phyloP scores from a whole-genome alignment of 2,113 vertebrate genomes.

The Colinus virginianus region DNA sequence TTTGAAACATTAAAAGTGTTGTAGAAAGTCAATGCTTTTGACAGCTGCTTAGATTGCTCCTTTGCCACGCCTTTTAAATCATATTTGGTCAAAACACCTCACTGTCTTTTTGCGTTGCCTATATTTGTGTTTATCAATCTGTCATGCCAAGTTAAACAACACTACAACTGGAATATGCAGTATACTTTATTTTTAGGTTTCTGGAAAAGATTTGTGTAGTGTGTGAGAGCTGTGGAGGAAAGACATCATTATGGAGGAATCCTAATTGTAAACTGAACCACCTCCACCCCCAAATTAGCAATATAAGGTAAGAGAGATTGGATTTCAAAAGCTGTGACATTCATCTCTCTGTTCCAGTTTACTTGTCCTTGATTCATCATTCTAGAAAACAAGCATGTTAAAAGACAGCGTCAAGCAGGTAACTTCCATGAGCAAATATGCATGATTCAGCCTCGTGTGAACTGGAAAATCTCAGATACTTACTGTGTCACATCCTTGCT shows the following conservation, averaged over 20 bases:
- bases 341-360: not conserved
- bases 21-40: not conserved
- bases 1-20: not conserved
- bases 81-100: slow-evolving; percentile 7
- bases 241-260: slow-evolving; percentile 39
- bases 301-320: not conserved
- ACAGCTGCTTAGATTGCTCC: not conserved
- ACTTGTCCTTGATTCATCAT: slow-evolving; percentile 26
- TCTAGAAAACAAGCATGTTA: not conserved
- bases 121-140: slow-evolving; percentile 37
- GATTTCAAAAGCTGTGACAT: slow-evolving; percentile 34
- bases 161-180: slow-evolving; percentile 6
- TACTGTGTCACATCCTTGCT: not conserved
- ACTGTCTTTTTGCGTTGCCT: slow-evolving; percentile 3
- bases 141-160: slow-evolving; percentile 11
- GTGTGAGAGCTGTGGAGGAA: not conserved
- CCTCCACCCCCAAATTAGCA: slow-evolving; percentile 10
- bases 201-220: not conserved
- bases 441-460: not conserved
- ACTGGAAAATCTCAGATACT: not conserved
- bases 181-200: slow-evolving; percentile 60
- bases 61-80: slow-evolving; percentile 37
- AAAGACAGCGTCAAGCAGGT: not conserved
- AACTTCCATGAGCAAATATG: not conserved
- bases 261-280: slow-evolving; percentile 45